A percentile compares a stretch with the other conserved stretches of the same genome.
Conservation (phyloP, 2,797 vertebrate genomes). For the Rhynchonycteris naso region DNA sequence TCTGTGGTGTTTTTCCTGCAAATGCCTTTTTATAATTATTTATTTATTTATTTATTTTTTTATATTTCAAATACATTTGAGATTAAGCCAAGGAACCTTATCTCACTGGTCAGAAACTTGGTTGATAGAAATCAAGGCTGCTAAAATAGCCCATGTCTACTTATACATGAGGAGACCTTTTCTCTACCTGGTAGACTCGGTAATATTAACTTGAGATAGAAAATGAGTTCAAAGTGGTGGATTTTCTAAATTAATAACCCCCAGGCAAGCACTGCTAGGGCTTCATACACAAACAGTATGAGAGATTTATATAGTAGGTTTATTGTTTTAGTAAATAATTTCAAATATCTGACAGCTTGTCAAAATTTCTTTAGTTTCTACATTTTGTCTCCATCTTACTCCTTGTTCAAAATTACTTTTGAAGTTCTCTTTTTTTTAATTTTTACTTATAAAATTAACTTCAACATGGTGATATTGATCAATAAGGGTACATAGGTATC, state of each 20-base stretch:
- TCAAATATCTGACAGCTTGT: neutral
- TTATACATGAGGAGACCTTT: neutral
- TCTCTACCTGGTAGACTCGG: neutral
- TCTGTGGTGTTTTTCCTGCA: neutral
- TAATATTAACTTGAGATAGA: neutral
- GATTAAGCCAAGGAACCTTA: neutral
- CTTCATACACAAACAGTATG: neutral
- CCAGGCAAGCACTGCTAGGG: neutral
- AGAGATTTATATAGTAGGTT: neutral
- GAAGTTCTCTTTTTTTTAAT: neutral
- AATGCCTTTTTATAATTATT: neutral
- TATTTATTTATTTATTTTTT: no score
- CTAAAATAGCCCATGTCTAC: neutral
- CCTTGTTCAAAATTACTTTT: neutral
- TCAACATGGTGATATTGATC: no score
- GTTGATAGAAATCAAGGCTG: neutral
- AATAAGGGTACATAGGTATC: no score
- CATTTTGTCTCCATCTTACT: neutral
- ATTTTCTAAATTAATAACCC: neutral
- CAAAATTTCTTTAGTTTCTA: neutral
- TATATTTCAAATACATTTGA: slow-evolving; percentile 29
- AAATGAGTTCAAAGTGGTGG: neutral
- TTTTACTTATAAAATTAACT: no score
- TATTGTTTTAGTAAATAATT: slow-evolving; percentile 35
- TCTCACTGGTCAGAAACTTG: neutral